These are phyloP conservation scores for Pseudococcus jackbeardsleyi DNA, from an alignment of 2,888 invertebrate genomes.

Conservation along the genomic window DNA sequence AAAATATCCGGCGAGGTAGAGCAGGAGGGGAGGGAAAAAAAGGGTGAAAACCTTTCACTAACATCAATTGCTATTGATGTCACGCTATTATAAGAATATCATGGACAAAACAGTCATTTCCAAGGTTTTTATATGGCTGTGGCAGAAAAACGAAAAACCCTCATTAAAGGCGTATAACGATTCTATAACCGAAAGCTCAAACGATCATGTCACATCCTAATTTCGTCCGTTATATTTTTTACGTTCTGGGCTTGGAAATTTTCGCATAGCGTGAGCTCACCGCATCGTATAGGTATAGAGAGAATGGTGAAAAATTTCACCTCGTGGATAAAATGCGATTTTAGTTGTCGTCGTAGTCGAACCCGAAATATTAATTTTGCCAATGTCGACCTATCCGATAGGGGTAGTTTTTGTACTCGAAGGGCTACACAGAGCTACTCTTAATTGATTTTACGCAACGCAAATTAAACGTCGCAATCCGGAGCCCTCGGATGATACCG, in stretches of 20 bases:
- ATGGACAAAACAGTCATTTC: constrained; percentile 52
- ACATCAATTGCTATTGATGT: constrained; percentile 52
- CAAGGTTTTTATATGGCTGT: constrained; percentile 44
- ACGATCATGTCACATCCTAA: constrained; percentile 55
- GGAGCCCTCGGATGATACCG: background rate
- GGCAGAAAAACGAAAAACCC: constrained; percentile 47
- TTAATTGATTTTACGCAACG: constrained; percentile 33
- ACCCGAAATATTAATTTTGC: constrained; percentile 38
- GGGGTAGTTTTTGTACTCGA: background rate
- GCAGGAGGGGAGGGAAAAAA: background rate
- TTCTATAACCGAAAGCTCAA: constrained; percentile 54
- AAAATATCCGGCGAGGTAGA: constrained; percentile 14
- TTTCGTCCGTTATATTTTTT: constrained; percentile 49
- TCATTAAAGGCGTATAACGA: constrained; percentile 52
- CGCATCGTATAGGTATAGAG: background rate
- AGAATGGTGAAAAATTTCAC: constrained; percentile 8
- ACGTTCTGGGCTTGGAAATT: constrained; percentile 16
- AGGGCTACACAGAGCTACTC: background rate
- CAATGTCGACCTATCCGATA: background rate
- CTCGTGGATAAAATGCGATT: background rate
- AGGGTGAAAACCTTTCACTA: constrained; percentile 33
- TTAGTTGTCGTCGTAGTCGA: constrained; percentile 7
- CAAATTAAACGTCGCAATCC: background rate
- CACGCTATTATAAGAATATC: constrained; percentile 49
- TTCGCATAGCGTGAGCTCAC: constrained; percentile 27